Conservation (phyloP, 2,888 invertebrate genomes). For the Drosophila lutescens region DNA sequence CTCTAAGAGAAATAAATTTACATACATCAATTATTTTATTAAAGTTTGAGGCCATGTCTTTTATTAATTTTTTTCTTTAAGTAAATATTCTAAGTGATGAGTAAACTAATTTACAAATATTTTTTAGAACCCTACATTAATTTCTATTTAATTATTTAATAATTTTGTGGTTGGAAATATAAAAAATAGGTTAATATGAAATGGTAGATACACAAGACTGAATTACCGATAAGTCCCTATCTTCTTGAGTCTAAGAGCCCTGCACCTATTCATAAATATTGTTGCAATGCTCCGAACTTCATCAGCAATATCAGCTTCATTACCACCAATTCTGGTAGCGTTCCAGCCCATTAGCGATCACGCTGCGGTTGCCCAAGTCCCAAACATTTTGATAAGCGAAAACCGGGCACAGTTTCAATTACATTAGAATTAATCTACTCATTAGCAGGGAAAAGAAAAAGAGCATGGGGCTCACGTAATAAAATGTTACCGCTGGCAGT, state of each 20-base stretch:
- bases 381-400: conserved; percentile 12
- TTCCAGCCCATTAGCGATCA: conserved; percentile 24
- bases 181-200: no score
- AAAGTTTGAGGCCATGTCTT: no score
- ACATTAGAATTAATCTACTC: conserved; percentile 40
- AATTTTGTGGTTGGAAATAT: no score
- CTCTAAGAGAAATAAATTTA: no score
- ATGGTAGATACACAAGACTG: no score
- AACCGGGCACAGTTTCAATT: conserved; percentile 18
- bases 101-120: no score
- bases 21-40: no score
- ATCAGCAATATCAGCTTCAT: conserved; percentile 1
- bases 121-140: no score
- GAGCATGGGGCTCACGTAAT: conserved; percentile 18
- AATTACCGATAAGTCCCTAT: not conserved
- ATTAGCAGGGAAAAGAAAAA: conserved; percentile 3
- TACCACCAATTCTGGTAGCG: conserved; percentile 17
- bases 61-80: no score
- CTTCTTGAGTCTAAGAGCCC: not conserved
- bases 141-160: no score
- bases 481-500: conserved; percentile 24
- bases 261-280: not conserved
- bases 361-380: conserved; percentile 11
- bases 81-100: no score
- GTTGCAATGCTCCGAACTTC: not conserved